Base-by-base conservation (phyloP, 2,888 invertebrate species). In the Torymus texanus region DNA sequence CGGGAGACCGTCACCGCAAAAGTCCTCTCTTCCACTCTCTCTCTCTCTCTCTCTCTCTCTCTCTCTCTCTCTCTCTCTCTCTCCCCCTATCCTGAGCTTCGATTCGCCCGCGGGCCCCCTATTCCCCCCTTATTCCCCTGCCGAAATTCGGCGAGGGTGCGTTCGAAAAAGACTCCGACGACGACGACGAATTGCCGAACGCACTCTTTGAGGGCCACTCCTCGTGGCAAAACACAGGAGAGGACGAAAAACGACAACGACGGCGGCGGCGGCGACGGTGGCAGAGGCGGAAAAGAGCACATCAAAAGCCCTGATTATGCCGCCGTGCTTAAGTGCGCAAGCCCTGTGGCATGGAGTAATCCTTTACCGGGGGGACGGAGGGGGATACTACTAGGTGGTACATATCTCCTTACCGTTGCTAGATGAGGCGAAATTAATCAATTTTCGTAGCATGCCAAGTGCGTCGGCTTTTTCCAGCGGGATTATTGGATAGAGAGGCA, bases 271-370 rank as follows among this genome's bases (percentile, higher is more conserved):
- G 58, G 41, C 50, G 55, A 62, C 21, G 51, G 11, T 18, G 55
- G 56, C 63, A 24, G 59, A 59, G n/a, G 75, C 55, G 62, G 16
- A 70, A 70, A 78, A 73, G 74, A 73, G 78, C 68, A 78, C 78
- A 78, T 78, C 78, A 78, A 73, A 78, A 67, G 78, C 66, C 50
- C 41, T 41, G 41, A 41, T 41, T 41, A 41, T 41, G 41, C 41
- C 41, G 41, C 41, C 8, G 41, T 41, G 41, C 41, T 41, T 41
- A 41, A 41, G 41, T 41, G 41, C 8, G 41, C 41, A 41, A 41
- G 41, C 41, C 8, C 41, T 41, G 41, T 41, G 41, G 41, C 41
- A 0, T 5, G 41, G 41, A 8, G 41, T 41, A 41, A 41, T 29
- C 62, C 12, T 24, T 62, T 29, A 8, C 41, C 41, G 41, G 41